Evolutionary conservation across 2,797 vertebrate species (phyloP), one percentile per base, ranked within the genome.

Genomic region (Falco berigora): DNA sequence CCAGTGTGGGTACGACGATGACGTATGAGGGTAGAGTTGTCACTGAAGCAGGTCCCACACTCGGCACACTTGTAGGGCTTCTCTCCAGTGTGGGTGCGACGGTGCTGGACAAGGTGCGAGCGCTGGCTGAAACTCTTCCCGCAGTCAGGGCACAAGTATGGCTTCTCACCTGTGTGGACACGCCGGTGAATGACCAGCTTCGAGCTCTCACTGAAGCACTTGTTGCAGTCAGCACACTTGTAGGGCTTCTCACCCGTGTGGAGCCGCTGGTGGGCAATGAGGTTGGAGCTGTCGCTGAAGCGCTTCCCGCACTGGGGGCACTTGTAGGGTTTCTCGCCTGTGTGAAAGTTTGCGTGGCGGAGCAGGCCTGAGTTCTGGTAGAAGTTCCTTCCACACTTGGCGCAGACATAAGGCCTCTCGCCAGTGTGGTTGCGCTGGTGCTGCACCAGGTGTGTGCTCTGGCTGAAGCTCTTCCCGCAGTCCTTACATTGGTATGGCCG

Each of bases 341-440:
- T 93, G 74, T 96, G 93, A 23, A 93, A 94, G 88, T 73, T 94
- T 85, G 95, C 85, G 3, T 96, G 95, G 69, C 95, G 88, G 61
- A 96, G 91, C 81, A 96, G 88, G 50, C 93, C 93, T 0, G 95
- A 96, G 81, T 91, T 96, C 88, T 96, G 93, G 59, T 94, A 93
- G 88, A 96, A 96, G 86, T 94, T 84, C 64, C 88, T 93, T n/a
- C 95, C 93, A 5, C 93, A 91, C 73, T 96, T 94, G 74, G 88
- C 40, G 36, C 95, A 96, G 50, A 96, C 91, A 3, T 91, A 96
- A 14, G 85, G 93, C 58, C 91, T 91, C 88, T 96, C 88, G 1
- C 95, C 95, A 3, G 88, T 92, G 71, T 94, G 95, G 82, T 76
- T 91, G 73, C 91, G 86, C 77, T 93, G 93, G 85, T 94, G 95